Conservation (phyloP, 2,888 invertebrate genomes). For the Stratiomys singularior region DNA sequence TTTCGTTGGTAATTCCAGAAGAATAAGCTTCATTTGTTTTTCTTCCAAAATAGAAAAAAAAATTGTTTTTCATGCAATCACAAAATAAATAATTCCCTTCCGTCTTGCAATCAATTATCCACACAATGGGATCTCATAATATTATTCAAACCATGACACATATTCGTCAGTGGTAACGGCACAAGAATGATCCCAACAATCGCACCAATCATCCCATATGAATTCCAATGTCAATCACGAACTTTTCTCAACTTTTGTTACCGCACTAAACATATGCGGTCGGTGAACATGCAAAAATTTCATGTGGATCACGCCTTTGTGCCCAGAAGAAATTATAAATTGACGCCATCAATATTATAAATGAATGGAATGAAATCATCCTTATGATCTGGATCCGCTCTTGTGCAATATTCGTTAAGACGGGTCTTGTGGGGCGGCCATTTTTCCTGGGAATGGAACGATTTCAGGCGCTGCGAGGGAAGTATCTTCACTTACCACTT, state of each 20-base stretch:
- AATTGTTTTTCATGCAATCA: no score
- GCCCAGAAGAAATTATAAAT: constrained; percentile 16
- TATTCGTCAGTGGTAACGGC: neutral
- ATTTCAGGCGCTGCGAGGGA: no score
- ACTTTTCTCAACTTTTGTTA: neutral
- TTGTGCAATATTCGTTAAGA: neutral
- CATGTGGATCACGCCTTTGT: neutral
- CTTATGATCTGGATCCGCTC: constrained; percentile 3
- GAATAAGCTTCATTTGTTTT: no score
- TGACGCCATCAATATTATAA: constrained; percentile 30
- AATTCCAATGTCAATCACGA: constrained; percentile 26
- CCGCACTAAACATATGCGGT: neutral
- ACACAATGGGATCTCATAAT: neutral
- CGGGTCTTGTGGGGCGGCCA: no score
- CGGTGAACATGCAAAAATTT: neutral
- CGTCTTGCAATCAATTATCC: neutral
- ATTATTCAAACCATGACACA: neutral
- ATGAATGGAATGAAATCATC: constrained; percentile 21
- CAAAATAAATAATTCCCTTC: neutral
- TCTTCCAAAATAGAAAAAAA: no score
- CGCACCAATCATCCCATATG: constrained; percentile 13
- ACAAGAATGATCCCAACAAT: neutral
- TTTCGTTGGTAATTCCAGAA: no score
- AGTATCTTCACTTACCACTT: no score
- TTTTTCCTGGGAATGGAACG: no score